These are phyloP conservation scores for Oedothorax gibbosus DNA, from an alignment of 1,140 invertebrate genomes.

Conservation along the genomic window DNA sequence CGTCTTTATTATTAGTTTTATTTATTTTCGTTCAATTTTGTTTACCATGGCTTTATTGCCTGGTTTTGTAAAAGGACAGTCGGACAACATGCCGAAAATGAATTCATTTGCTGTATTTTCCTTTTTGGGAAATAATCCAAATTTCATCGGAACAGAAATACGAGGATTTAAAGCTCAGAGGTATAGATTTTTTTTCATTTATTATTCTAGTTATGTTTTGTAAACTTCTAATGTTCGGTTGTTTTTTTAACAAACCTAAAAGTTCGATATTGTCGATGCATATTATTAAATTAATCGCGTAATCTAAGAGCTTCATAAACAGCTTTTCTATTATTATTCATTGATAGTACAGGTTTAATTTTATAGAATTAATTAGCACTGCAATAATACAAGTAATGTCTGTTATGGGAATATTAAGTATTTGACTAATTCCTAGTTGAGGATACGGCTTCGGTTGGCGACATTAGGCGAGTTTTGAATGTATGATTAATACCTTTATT, in stretches of 20 bases:
- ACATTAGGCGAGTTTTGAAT: not conserved
- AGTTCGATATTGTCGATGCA: no score
- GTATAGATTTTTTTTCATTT: not conserved
- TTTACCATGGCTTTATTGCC: not conserved
- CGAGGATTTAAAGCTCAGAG: constrained; percentile 10
- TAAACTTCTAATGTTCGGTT: no score
- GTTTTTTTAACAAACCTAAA: no score
- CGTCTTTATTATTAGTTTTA: not conserved
- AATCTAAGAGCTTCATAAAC: no score
- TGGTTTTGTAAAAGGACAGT: not conserved
- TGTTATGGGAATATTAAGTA: not conserved
- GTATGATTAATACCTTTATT: not conserved
- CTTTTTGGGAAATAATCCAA: no score
- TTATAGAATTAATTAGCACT: not conserved
- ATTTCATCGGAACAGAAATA: no score
- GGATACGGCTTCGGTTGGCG: not conserved
- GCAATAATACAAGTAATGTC: not conserved
- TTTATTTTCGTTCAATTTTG: not conserved
- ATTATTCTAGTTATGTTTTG: not conserved
- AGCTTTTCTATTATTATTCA: no score
- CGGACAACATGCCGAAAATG: no score
- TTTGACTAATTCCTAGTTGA: not conserved
- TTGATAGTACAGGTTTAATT: not conserved
- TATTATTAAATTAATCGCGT: no score
- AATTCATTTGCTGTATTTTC: no score